Percentiles rank a stretch among this genome's conserved stretches.
Conservation (phyloP, 2,113 vertebrate genomes). For the Ceuthmochares aereus region DNA sequence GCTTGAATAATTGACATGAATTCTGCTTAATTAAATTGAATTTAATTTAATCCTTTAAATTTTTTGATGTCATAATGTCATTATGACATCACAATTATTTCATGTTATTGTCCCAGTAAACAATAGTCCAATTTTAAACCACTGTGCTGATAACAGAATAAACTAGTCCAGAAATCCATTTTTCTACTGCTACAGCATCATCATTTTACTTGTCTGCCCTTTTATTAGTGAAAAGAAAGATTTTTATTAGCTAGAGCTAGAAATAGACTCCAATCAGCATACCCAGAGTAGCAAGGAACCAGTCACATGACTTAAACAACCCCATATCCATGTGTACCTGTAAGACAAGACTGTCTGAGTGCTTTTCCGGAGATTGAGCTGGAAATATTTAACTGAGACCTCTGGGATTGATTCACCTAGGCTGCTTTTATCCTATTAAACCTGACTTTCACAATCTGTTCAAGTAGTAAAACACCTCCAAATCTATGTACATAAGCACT, state of each 20-base stretch:
- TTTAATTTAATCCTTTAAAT: neutral
- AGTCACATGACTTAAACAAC: neutral
- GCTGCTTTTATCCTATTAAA: neutral
- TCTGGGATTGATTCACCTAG: neutral
- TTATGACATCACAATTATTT: neutral
- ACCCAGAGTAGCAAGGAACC: neutral
- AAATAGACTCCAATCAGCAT: neutral
- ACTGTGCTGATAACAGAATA: neutral
- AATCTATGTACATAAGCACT: accelerated
- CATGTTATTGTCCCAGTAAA: neutral
- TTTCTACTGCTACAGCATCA: neutral
- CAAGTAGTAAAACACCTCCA: neutral
- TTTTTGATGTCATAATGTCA: neutral
- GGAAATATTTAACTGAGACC: neutral
- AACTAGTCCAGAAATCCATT: neutral
- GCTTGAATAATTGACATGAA: neutral
- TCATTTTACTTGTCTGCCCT: neutral
- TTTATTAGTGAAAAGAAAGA: neutral
- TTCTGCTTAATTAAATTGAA: neutral
- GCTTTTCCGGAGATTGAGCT: neutral
- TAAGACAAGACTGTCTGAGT: neutral
- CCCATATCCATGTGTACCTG: accelerated
- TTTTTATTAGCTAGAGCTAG: neutral
- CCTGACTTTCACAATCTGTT: neutral
- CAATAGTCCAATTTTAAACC: neutral